Base-by-base conservation (phyloP, 2,888 invertebrate genomes). In the Netelia fuscicornis region DNA sequence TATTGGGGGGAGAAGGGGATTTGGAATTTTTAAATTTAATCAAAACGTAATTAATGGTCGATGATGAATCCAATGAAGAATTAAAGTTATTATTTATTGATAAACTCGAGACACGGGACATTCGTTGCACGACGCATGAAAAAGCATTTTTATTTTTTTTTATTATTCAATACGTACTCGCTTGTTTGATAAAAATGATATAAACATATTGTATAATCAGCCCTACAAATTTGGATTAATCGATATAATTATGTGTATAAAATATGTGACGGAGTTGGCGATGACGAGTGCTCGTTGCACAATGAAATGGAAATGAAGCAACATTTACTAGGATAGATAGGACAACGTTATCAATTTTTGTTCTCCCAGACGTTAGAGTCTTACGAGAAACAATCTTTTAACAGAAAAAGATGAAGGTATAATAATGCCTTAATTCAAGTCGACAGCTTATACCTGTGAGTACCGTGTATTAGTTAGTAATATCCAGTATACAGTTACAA, bases 271-370 rank as follows among this genome's bases (percentile, higher is more conserved):
- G 23, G 37, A 76, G 52, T 79, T 78, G 60, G 77, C 67, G 76
- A 88, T 86, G 86, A 88, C 84, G 90, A 90, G 89, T 90, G 20
- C 81, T 79, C 58, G 75, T 75, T 81, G 81, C 64, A 70, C 58
- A 42, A 48, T 48, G 52, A 77, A 60, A 62, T 54, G 52, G 42
- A 17, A 44, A 85, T 79, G 87, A 86, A 88, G 88, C 79, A 82
- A 89, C 88, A 89, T 88, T 88, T 86, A 90, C 84, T 92, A 93
- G 92, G 84, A 88, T 92, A 93, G 92, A 90, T 92, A 93, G 93
- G 92, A 90, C 75, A 87, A 86, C 89, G 90, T 92, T 92, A 93
- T 93, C 17, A 20, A 56, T n/a, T 52, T 92, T 92, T 89, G 91
- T 91, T 91, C 88, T 90, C 87, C 82, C 91, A 92, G 89, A 89